phyloP scores from a whole-genome alignment of 2,888 invertebrate genomes.

The Melipona bicolor region DNA sequence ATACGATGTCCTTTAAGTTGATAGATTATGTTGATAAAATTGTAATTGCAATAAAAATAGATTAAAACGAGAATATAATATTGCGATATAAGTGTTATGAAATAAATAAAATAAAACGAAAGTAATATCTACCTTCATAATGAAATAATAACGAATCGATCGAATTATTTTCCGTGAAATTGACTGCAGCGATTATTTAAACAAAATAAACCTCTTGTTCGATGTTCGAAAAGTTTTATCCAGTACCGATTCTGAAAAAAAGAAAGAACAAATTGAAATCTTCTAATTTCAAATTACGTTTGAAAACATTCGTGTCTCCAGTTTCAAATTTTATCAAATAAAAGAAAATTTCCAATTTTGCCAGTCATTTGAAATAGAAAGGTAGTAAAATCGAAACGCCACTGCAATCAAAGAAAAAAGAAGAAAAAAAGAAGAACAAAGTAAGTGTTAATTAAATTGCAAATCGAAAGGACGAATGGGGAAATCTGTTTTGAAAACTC shows the following conservation, averaged over 20 bases:
- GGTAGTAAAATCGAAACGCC: background rate
- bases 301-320: too few species aligned
- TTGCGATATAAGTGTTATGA: background rate
- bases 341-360: background rate
- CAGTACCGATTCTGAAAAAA: too few species aligned
- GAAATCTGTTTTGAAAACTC: conserved; percentile 23
- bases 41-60: background rate
- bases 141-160: background rate
- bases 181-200: background rate
- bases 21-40: background rate
- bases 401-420: background rate
- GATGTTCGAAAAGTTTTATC: background rate
- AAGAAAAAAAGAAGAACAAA: too few species aligned
- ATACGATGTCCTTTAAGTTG: background rate
- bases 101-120: background rate
- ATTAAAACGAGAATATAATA: background rate
- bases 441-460: background rate
- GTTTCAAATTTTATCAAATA: background rate
- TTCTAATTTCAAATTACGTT: too few species aligned
- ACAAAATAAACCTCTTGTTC: background rate
- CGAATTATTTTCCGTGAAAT: background rate
- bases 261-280: too few species aligned
- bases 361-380: background rate
- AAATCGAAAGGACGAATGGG: background rate
- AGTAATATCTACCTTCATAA: background rate